Conservation (phyloP, 2,797 vertebrate species). For the Calcarius lapponicus region DNA sequence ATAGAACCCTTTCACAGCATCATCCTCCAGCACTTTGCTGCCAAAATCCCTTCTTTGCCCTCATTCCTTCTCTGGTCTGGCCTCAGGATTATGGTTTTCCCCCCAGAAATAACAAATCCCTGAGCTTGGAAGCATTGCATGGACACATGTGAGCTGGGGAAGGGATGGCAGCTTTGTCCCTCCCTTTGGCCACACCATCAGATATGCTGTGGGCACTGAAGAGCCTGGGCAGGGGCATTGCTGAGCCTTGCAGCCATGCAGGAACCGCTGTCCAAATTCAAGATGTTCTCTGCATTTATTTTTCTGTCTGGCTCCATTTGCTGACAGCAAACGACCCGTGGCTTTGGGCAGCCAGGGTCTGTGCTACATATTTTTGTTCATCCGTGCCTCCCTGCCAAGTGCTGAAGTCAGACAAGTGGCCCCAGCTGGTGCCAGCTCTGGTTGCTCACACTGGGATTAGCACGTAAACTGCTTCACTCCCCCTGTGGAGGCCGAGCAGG, state of each 20-base stretch:
- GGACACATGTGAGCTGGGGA: neutral
- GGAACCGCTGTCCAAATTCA: neutral
- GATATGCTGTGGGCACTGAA: neutral
- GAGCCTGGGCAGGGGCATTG: neutral
- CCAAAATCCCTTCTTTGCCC: neutral
- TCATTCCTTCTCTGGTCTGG: neutral
- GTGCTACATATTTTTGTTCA: constrained; percentile 24
- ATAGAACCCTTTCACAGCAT: neutral
- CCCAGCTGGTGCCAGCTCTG: constrained; percentile 58
- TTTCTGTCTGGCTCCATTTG: neutral
- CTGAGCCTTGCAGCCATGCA: neutral
- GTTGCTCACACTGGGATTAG: constrained; percentile 78
- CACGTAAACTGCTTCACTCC: constrained; percentile 45
- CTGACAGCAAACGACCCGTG: neutral
- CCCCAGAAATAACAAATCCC: neutral
- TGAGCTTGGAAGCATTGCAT: neutral
- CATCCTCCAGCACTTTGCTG: neutral
- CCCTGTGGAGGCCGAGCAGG: neutral
- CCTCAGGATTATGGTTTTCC: neutral
- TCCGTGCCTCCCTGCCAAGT: constrained; percentile 63
- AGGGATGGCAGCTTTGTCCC: neutral
- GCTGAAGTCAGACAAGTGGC: constrained; percentile 74
- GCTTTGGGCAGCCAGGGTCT: constrained; percentile 13
- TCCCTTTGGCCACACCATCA: neutral
- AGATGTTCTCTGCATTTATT: constrained; percentile 10